phyloP scores from a whole-genome alignment of 2,113 vertebrate genomes.

The Phylloscopus trochilus region DNA sequence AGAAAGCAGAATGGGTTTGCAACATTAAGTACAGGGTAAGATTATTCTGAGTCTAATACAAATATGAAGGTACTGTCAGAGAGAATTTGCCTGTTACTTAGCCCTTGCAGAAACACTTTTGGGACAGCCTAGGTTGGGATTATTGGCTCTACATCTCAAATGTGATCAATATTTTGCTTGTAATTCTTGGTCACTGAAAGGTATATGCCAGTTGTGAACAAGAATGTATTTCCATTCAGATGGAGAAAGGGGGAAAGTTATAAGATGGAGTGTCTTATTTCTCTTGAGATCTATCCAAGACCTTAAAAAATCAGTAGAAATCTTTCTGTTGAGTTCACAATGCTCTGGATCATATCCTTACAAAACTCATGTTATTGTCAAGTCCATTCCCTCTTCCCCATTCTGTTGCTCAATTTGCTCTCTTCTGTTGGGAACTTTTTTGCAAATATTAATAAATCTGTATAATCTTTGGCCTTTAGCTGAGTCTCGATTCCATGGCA shows the following conservation, averaged over 20 bases:
- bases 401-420: constrained; percentile 44
- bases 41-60: not conserved
- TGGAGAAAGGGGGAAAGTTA: not conserved
- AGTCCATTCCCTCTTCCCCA: not conserved
- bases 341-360: not conserved
- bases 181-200: not conserved
- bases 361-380: not conserved
- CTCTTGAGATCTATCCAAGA: not conserved
- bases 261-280: not conserved
- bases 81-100: not conserved
- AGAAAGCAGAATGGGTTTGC: not conserved
- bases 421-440: constrained; percentile 5
- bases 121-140: not conserved
- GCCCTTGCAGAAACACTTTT: not conserved
- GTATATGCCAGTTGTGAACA: not conserved
- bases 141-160: not conserved
- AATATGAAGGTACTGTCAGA: not conserved
- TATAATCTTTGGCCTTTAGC: constrained; percentile 20
- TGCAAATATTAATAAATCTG: constrained; percentile 52
- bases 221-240: not conserved
- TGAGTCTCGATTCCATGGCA: constrained; percentile 13
- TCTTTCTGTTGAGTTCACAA: not conserved
- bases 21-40: not conserved
- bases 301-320: not conserved
- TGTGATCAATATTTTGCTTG: not conserved